Evolutionary conservation across 2,797 vertebrate species (phyloP), one percentile per base, ranked within the genome.

Genomic region (Anisognathus igniventris): DNA sequence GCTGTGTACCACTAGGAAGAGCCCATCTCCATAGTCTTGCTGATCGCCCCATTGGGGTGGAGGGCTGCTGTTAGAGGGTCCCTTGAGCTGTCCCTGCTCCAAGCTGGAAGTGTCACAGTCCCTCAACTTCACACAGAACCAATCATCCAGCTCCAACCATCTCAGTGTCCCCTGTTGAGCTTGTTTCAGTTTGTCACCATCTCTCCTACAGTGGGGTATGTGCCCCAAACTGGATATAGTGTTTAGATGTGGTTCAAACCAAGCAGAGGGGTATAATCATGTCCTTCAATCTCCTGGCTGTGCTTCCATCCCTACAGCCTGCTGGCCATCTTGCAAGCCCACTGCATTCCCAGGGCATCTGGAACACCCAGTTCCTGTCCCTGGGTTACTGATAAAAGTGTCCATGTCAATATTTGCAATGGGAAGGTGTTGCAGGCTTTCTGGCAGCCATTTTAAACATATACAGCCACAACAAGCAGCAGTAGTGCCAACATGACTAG

Each of bases 41-140:
- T 81, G 62, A 42, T 24, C 0, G 0, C 4, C 27, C 42, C 1
- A 0, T 3, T 22, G 6, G 25, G 47, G 12, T 53, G 14, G 47
- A 64, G 17, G 4, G 20, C 54, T 90, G 42, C 24, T 30, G 3
- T 7, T 33, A 75, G 17, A 20, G 35, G 21, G 10, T 1, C 8
- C 5, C 22, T 30, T n/a, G 53, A 79, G 10, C n/a, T 79, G 24
- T 54, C 35, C 3, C 8, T 68, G 21, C 35, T 71, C 31, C 9
- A 21, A 39, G 22, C 4, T 75, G 47, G 27, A 50, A 45, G 33
- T 53, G 27, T 45, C 13, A 14, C 1, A 12, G 11, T 33, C 25
- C 15, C 54, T 54, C 27, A 62, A 2, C 15, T 79, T 77, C 4
- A 6, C 7, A 23, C 15, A 44, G 51, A 31, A 31, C 8, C 24